Evolutionary conservation across 1,140 invertebrate species (phyloP).

Genomic region (Brachionus angularis): DNA sequence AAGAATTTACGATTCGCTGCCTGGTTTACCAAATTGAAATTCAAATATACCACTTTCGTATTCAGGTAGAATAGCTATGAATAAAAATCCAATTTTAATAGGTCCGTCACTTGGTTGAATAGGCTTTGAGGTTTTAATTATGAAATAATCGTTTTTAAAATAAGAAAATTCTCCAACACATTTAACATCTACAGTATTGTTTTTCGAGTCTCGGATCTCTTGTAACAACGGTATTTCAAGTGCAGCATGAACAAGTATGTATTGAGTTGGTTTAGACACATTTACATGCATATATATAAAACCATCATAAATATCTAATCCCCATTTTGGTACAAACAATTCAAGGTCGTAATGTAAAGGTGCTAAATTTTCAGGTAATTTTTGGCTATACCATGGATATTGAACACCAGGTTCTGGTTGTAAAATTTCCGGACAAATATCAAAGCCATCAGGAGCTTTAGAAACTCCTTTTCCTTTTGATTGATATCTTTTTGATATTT

Average conservation of each 20-base stretch:
- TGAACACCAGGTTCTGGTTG: not conserved
- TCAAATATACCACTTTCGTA: slow-evolving; percentile 40
- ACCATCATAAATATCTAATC: slow-evolving; percentile 9
- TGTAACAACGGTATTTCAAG: slow-evolving; percentile 12
- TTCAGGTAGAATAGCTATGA: slow-evolving; percentile 2
- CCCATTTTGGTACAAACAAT: slow-evolving; percentile 15
- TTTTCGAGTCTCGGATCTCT: not conserved
- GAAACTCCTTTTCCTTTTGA: no score
- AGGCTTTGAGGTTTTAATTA: slow-evolving; percentile 4
- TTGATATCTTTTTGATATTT: not conserved
- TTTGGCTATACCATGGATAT: slow-evolving; percentile 8
- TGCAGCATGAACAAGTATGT: slow-evolving; percentile 17
- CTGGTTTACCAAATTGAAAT: slow-evolving; percentile 26
- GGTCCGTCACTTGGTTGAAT: not conserved
- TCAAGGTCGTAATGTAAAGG: slow-evolving; percentile 14
- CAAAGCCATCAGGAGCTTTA: not conserved
- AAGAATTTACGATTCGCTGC: slow-evolving; percentile 21
- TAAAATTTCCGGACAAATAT: slow-evolving; percentile 22
- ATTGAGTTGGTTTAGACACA: not conserved
- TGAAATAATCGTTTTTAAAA: slow-evolving; percentile 16
- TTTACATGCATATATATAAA: not conserved
- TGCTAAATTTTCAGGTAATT: not conserved
- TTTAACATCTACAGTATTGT: not conserved
- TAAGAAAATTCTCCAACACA: slow-evolving; percentile 17
- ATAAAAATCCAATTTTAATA: slow-evolving; percentile 22